Conservation (phyloP, 2,797 vertebrate species). For the Siniperca scherzeri region DNA sequence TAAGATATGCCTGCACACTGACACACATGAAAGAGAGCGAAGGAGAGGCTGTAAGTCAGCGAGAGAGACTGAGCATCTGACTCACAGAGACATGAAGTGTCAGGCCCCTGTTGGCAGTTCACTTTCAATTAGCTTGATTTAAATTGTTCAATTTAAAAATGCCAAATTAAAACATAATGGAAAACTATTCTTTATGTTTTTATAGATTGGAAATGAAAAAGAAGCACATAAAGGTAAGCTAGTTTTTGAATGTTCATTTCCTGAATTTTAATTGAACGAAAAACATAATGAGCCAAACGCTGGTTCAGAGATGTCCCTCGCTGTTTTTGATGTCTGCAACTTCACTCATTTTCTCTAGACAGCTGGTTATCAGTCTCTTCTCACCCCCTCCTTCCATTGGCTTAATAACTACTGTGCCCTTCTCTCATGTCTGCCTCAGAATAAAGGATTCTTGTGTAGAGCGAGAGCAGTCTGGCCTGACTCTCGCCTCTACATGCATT, state of each 20-base stretch:
- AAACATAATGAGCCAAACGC: not conserved
- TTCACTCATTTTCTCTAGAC: constrained; percentile 27
- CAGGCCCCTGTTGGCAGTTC: constrained; percentile 22
- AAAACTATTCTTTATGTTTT: not conserved
- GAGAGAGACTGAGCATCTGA: not conserved
- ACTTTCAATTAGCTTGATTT: constrained; percentile 38
- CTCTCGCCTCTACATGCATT: constrained; percentile 50
- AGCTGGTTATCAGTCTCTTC: constrained; percentile 38
- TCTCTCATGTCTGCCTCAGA: constrained; percentile 48
- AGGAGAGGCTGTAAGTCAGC: constrained; percentile 13
- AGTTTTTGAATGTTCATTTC: constrained; percentile 16
- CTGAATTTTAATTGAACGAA: constrained; percentile 24
- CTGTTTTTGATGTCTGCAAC: constrained; percentile 24
- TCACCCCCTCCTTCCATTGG: constrained; percentile 17
- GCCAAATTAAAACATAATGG: constrained; percentile 22
- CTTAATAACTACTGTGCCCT: constrained; percentile 33
- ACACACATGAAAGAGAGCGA: constrained; percentile 46
- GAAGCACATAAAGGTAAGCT: not conserved
- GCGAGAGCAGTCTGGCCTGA: constrained; percentile 18
- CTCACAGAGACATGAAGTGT: constrained; percentile 11
- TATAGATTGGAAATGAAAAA: constrained; percentile 4
- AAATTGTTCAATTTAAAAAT: constrained; percentile 25
- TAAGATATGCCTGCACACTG: constrained; percentile 48
- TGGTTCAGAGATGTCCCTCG: not conserved
- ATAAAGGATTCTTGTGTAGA: constrained; percentile 53